Base-by-base conservation (phyloP, 2,797 vertebrate genomes). In the Liasis olivaceus region DNA sequence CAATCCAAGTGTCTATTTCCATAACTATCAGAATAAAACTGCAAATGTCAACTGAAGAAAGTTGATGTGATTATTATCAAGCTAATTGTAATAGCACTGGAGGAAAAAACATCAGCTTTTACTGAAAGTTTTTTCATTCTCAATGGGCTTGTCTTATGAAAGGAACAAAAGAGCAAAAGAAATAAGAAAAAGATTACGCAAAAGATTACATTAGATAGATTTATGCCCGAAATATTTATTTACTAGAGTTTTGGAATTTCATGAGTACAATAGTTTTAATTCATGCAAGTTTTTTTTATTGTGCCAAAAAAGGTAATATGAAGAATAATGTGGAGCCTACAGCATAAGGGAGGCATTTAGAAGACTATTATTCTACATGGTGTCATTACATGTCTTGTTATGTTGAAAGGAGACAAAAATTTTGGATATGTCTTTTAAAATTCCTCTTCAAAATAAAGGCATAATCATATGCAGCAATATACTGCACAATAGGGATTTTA, bases 151-250 rank as follows among this genome's bases (percentile, higher is more conserved):
- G 62, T 60, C 24, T 91, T 20, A 54, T 88, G 81, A 90, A 93
- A 7, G 9, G 93, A 95, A 90, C 13, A 0, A 69, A 58, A 91
- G 22, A 8, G 64, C 77, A 86, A 9, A 54, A 54, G 51, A 54
- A 54, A 54, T 54, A 54, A 85, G 54, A 90, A 94, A 93, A 89
- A 0, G 0, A 84, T 91, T 84, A 81, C 69, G 60, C 6, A 62
- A 93, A 94, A 91, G 64, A 87, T 93, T 87, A 87, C 66, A 15
- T 36, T 87, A 26, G 72, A 89, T 42, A 28, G 84, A 24, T 63
- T 63, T 42, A 42, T 77, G 47, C 60, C n/a, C 85, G 26, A 90
- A 81, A 87, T 58, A 72, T 87, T 72, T 60, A 36, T 60, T 84
- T 84, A 90, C 56, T 15, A 64, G 14, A 47, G 9, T 64, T 90